phyloP scores from a whole-genome alignment of 2,113 vertebrate genomes.

The Rhipidura dahli region DNA sequence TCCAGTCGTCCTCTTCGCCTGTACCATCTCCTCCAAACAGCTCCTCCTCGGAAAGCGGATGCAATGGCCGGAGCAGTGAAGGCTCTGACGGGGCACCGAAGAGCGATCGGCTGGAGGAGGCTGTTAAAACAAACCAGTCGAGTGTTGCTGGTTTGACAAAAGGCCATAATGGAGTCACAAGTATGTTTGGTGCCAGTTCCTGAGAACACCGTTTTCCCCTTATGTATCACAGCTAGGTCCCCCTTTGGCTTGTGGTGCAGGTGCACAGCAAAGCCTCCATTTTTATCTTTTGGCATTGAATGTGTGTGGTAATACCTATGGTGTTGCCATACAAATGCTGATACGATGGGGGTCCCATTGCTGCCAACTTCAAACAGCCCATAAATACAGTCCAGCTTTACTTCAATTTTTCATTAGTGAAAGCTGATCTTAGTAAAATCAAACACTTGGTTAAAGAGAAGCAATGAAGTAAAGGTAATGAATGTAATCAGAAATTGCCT shows the following conservation, averaged over 20 bases:
- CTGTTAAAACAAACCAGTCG: conserved; percentile 77
- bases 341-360: neutral
- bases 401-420: neutral
- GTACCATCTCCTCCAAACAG: conserved; percentile 83
- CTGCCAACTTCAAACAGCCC: neutral
- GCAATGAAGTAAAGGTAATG: neutral
- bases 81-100: conserved; percentile 61
- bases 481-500: neutral
- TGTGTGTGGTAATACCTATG: accelerated
- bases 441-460: neutral
- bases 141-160: conserved; percentile 72
- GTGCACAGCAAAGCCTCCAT: neutral
- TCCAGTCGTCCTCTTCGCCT: conserved; percentile 82
- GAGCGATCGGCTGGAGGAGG: conserved; percentile 71
- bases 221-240: neutral
- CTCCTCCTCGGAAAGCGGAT: conserved; percentile 69
- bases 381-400: neutral
- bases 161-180: conserved; percentile 86
- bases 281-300: neutral
- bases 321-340: neutral
- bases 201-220: neutral
- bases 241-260: neutral
- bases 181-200: conserved; percentile 71
- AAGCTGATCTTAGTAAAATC: neutral
- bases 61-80: conserved; percentile 57